Conservation (phyloP, 2,113 vertebrate species). For the Grammomys surdaster region DNA sequence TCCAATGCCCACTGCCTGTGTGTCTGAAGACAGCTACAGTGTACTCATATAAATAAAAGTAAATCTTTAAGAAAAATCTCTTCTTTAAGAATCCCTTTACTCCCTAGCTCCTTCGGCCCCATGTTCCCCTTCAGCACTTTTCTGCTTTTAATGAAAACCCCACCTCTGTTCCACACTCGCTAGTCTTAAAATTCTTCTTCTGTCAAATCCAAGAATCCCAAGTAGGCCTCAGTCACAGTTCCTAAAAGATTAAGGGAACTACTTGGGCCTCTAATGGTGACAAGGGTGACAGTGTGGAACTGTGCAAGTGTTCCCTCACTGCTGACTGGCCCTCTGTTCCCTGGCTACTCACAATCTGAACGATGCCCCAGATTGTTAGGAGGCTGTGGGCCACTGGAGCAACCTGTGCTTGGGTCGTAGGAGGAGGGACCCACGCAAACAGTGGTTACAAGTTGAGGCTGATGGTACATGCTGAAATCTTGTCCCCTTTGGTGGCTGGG, state of each 20-base stretch:
- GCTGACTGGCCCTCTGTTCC: neutral
- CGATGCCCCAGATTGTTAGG: accelerated
- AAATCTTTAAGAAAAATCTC: neutral
- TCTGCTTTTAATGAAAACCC: neutral
- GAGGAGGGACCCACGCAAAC: neutral
- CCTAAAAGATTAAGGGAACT: neutral
- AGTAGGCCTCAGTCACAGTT: too few relatives aligned
- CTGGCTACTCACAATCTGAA: neutral
- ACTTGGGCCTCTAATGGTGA: neutral
- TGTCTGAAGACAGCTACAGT: too few relatives aligned
- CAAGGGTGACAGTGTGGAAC: too few relatives aligned
- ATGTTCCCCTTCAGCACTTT: neutral
- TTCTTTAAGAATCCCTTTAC: neutral
- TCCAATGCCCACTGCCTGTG: too few relatives aligned
- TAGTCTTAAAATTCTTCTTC: neutral
- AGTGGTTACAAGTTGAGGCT: neutral
- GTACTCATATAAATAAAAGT: too few relatives aligned
- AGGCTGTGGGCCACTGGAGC: neutral
- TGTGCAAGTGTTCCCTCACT: neutral
- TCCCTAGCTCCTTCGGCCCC: neutral
- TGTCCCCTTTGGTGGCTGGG: neutral
- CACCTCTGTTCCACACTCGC: neutral
- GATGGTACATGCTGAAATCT: neutral
- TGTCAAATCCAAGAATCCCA: neutral
- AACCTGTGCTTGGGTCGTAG: neutral